Percentiles rank a stretch among this genome's conserved stretches.
phyloP scores from a whole-genome alignment of 1,140 invertebrate species.

The Oncopodura yosiiana region DNA sequence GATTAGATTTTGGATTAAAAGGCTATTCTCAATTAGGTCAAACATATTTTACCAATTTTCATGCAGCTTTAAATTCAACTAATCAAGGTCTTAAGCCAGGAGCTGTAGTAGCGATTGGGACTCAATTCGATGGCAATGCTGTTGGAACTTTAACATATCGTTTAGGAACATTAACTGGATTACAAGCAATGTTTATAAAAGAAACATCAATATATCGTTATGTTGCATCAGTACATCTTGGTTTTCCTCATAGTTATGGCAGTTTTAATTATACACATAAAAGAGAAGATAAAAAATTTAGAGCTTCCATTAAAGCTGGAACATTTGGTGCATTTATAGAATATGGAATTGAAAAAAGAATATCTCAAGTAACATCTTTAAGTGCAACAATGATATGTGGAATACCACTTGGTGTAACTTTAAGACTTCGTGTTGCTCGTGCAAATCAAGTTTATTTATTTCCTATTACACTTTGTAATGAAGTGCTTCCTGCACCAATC shows the following conservation, averaged over 20 bases:
- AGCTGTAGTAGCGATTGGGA: slow-evolving; percentile 63
- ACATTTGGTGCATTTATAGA: slow-evolving; percentile 76
- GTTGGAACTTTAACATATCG: slow-evolving; percentile 79
- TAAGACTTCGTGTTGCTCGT: slow-evolving; percentile 76
- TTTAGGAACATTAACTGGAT: slow-evolving; percentile 45
- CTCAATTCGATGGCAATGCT: slow-evolving; percentile 72
- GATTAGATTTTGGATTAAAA: slow-evolving; percentile 29
- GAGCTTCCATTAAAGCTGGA: slow-evolving; percentile 63
- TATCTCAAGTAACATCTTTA: slow-evolving; percentile 79
- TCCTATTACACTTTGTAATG: slow-evolving; percentile 82
- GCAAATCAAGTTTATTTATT: slow-evolving; percentile 81
- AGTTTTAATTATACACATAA: slow-evolving; percentile 13
- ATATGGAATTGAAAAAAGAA: slow-evolving; percentile 84
- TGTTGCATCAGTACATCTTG: slow-evolving; percentile 50
- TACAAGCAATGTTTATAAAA: slow-evolving; percentile 25
- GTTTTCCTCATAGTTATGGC: slow-evolving; percentile 47
- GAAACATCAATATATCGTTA: slow-evolving; percentile 23
- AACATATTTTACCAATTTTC: slow-evolving; percentile 21
- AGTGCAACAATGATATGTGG: slow-evolving; percentile 74
- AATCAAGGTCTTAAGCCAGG: slow-evolving; percentile 50
- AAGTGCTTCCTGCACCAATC: slow-evolving; percentile 73
- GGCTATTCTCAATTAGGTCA: slow-evolving; percentile 25
- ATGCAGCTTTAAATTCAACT: slow-evolving; percentile 1
- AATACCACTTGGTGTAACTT: slow-evolving; percentile 70
- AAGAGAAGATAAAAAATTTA: slow-evolving; percentile 40